phyloP scores from a whole-genome alignment of 2,113 vertebrate species.

The Semnornis frantzii region DNA sequence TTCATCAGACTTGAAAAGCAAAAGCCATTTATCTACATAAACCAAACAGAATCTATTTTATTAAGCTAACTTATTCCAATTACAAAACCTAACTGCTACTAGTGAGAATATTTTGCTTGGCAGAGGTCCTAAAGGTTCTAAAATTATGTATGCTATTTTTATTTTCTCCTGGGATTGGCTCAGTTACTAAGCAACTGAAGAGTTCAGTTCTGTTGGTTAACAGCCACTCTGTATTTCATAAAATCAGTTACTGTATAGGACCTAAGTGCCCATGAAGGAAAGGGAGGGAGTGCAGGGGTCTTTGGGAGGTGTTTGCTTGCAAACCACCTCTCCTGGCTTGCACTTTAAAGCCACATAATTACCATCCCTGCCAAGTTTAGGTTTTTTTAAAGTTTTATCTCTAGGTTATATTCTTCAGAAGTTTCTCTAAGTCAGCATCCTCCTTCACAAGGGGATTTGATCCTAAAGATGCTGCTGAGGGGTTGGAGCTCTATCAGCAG shows the following conservation, averaged over 20 bases:
- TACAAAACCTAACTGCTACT: slow-evolving; percentile 70
- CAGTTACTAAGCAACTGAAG: slow-evolving; percentile 82
- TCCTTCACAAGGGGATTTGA: neutral
- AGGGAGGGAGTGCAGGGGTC: neutral
- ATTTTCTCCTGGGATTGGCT: slow-evolving; percentile 76
- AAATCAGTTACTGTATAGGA: slow-evolving; percentile 38
- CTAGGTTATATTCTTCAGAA: neutral
- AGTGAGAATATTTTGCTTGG: slow-evolving; percentile 78
- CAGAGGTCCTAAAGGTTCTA: slow-evolving; percentile 77
- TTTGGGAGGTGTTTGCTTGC: neutral
- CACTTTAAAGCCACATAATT: neutral
- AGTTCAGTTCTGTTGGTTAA: slow-evolving; percentile 79
- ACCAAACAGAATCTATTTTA: slow-evolving; percentile 30
- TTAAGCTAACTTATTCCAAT: slow-evolving; percentile 66
- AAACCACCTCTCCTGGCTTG: neutral
- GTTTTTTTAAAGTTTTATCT: neutral
- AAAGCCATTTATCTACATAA: slow-evolving; percentile 31
- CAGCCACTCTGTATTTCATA: slow-evolving; percentile 68
- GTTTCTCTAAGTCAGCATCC: neutral
- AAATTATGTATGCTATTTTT: slow-evolving; percentile 82
- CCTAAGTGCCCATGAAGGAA: neutral
- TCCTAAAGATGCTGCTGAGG: neutral
- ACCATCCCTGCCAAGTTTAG: neutral
- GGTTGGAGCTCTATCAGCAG: neutral
- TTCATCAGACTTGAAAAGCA: slow-evolving; percentile 36